A percentile compares a stretch with the other conserved stretches of the same genome.
phyloP scores from a whole-genome alignment of 2,797 vertebrate genomes.

The Microhierax caerulescens region DNA sequence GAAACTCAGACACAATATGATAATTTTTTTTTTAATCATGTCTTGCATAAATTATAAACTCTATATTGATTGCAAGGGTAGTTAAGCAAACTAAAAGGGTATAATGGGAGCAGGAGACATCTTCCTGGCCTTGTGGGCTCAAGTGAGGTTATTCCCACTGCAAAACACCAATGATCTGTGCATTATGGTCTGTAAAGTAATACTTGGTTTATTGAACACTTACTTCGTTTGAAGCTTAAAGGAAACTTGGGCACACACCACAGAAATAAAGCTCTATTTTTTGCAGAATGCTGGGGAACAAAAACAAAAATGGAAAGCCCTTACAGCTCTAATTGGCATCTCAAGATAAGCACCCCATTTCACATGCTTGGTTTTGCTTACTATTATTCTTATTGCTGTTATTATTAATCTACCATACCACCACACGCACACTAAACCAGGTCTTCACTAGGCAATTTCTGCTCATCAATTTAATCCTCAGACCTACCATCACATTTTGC shows the following conservation, averaged over 20 bases:
- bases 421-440: not conserved
- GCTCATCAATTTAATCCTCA: not conserved
- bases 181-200: constrained; percentile 12
- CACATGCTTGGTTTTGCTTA: not conserved
- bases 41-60: constrained; percentile 26
- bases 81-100: constrained; percentile 11
- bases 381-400: not conserved
- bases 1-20: not conserved
- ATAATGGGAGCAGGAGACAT: not conserved
- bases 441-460: not conserved
- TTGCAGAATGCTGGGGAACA: not conserved
- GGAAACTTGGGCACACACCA: not conserved
- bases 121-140: constrained; percentile 7
- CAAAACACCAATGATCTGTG: not conserved
- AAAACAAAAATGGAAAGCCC: not conserved
- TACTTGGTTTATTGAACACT: not conserved
- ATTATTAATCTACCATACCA: not conserved
- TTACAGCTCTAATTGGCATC: not conserved
- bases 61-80: not conserved
- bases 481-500: not conserved
- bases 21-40: not conserved
- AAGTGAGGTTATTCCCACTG: not conserved
- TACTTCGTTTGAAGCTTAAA: not conserved
- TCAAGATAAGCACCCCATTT: not conserved
- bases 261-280: not conserved